Conservation (phyloP, 1,140 invertebrate species). For the Drosophila carrolli region DNA sequence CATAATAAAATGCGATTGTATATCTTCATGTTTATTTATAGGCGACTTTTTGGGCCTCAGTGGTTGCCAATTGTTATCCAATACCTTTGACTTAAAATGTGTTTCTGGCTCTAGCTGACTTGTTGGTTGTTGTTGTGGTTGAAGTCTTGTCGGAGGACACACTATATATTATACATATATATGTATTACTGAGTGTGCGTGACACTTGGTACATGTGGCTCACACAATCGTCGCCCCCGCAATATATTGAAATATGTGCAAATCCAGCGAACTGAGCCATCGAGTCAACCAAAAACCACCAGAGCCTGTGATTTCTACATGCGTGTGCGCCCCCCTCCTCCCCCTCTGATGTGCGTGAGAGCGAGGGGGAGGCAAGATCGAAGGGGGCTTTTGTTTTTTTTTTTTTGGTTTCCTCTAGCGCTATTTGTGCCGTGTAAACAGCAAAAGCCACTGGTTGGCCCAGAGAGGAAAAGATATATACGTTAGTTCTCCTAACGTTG, state of each 20-base stretch:
- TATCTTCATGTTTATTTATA: constrained; percentile 19
- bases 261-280: constrained; percentile 43
- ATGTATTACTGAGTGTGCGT: constrained; percentile 52
- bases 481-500: constrained; percentile 58
- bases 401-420: constrained; percentile 62
- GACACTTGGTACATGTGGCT: constrained; percentile 76
- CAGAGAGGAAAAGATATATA: constrained; percentile 17
- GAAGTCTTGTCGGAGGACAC: constrained; percentile 30
- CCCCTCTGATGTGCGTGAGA: constrained; percentile 4
- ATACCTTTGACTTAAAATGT: constrained; percentile 66
- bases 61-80: constrained; percentile 66
- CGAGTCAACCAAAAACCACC: constrained; percentile 38
- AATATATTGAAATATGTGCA: constrained; percentile 50
- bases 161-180: not conserved
- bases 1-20: not conserved
- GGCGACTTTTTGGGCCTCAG: constrained; percentile 21
- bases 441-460: constrained; percentile 37
- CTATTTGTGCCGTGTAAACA: constrained; percentile 35
- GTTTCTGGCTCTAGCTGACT: constrained; percentile 42
- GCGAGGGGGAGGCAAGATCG: constrained; percentile 13
- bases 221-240: constrained; percentile 71
- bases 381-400: constrained; percentile 4
- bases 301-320: constrained; percentile 65
- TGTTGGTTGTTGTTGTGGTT: constrained; percentile 14
- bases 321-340: constrained; percentile 7